phyloP scores from a whole-genome alignment of 2,797 vertebrate genomes.

The Anguilla obscura region DNA sequence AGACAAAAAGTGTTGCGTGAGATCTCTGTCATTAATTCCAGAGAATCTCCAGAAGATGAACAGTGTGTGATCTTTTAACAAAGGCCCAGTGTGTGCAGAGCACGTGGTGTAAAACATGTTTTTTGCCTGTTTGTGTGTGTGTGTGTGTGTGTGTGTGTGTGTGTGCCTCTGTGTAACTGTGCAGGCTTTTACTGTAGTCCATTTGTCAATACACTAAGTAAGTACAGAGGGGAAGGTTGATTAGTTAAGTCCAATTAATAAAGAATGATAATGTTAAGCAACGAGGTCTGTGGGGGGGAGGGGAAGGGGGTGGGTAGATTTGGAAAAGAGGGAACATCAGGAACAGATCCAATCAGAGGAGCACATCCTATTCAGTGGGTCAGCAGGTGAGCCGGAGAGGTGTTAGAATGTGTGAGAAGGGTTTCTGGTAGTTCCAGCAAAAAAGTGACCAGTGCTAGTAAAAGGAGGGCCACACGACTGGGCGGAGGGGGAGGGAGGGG shows the following conservation, averaged over 20 bases:
- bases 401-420: slow-evolving; percentile 22
- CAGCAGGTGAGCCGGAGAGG: slow-evolving; percentile 3
- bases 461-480: slow-evolving; percentile 33
- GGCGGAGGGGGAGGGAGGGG: too few species aligned
- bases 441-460: slow-evolving; percentile 50
- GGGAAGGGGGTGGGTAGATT: slow-evolving; percentile 53
- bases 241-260: slow-evolving; percentile 65
- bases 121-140: slow-evolving; percentile 21
- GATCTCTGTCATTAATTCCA: background rate
- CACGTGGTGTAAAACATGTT: background rate
- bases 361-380: slow-evolving; percentile 38
- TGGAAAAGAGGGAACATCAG: slow-evolving; percentile 49
- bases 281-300: slow-evolving; percentile 48
- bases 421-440: background rate
- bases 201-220: slow-evolving; percentile 70
- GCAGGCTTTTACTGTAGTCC: slow-evolving; percentile 77
- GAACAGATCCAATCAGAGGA: slow-evolving; percentile 47
- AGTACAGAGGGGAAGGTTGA: slow-evolving; percentile 66
- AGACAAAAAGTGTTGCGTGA: slow-evolving; percentile 10
- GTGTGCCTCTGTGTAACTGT: slow-evolving; percentile 38
- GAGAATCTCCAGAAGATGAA: background rate
- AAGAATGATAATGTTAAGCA: slow-evolving; percentile 53
- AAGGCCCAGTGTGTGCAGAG: background rate
- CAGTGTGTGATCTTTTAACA: background rate
- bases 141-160: background rate